These are phyloP conservation scores for Enteromius mattozi DNA, from an alignment of 2,797 vertebrate genomes.

Conservation along the genomic window DNA sequence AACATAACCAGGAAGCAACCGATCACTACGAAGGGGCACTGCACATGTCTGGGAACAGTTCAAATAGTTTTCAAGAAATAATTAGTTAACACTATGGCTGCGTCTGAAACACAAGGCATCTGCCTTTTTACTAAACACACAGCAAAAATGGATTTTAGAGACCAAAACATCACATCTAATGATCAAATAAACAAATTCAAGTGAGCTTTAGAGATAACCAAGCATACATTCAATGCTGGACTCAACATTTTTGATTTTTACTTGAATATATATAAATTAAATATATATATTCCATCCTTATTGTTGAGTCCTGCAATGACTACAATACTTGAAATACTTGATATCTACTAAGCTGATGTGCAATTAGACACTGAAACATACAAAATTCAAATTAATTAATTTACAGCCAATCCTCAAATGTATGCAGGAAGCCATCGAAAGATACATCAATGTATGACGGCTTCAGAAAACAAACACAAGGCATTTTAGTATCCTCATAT, in stretches of 20 bases:
- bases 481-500: neutral
- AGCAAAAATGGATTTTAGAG: neutral
- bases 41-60: slow-evolving; percentile 51
- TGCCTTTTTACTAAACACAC: neutral
- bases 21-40: slow-evolving; percentile 45
- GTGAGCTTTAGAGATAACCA: neutral
- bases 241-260: neutral
- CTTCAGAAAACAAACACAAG: neutral
- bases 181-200: neutral
- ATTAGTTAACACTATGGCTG: slow-evolving; percentile 11
- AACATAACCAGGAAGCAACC: neutral
- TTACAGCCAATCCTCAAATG: neutral
- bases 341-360: neutral
- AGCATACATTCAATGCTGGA: neutral
- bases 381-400: no score
- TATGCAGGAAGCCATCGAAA: neutral
- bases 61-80: neutral
- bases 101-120: slow-evolving; percentile 9
- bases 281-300: neutral
- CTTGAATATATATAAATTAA: neutral
- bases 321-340: neutral
- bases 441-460: neutral
- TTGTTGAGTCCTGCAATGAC: neutral
- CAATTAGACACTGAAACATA: neutral
- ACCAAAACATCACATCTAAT: neutral